Evolutionary conservation across 2,113 vertebrate species (phyloP).

Genomic region (Lamprotornis superbus): DNA sequence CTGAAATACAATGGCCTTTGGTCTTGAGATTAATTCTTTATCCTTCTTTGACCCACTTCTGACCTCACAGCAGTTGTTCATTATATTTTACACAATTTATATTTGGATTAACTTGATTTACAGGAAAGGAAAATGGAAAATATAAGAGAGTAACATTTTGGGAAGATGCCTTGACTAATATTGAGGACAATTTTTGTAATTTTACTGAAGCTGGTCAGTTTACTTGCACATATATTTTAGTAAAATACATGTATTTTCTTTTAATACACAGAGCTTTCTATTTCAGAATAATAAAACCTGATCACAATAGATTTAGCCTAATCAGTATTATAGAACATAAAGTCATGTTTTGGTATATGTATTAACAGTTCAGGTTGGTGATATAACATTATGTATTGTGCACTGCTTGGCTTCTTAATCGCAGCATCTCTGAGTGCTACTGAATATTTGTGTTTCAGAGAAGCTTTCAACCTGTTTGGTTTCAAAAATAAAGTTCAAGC

Average conservation of each 20-base stretch:
- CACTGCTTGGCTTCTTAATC: not conserved
- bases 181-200: not conserved
- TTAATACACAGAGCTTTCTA: not conserved
- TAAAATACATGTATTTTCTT: not conserved
- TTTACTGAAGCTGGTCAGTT: not conserved
- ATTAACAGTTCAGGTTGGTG: not conserved
- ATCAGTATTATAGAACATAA: not conserved
- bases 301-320: not conserved
- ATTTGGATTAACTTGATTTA: slow-evolving; percentile 22
- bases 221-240: not conserved
- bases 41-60: slow-evolving; percentile 14
- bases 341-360: not conserved
- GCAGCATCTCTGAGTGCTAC: not conserved
- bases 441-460: not conserved
- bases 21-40: slow-evolving; percentile 31
- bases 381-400: not conserved
- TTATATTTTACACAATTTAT: slow-evolving; percentile 1
- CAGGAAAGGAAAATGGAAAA: slow-evolving; percentile 16
- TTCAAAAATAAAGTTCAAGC: slow-evolving; percentile 1
- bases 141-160: not conserved
- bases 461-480: not conserved
- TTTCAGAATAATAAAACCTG: not conserved
- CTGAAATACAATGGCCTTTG: not conserved
- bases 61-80: not conserved
- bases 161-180: not conserved